Evolutionary conservation across 2,797 vertebrate species (phyloP).

Genomic region (Betta splendens): DNA sequence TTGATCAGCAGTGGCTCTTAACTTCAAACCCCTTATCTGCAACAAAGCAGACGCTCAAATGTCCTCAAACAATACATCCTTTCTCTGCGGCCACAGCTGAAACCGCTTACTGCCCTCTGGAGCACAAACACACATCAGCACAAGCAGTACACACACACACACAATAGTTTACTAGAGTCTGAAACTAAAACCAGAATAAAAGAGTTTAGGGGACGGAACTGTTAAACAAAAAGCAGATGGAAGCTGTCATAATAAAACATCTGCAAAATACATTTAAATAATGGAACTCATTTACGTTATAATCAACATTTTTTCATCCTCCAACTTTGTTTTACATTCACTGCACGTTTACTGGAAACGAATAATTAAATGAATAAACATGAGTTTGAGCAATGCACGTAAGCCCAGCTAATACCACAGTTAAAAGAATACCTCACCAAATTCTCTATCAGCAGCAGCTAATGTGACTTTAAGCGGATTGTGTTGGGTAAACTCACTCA

Average conservation of each 20-base stretch:
- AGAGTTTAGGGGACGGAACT: conserved; percentile 55
- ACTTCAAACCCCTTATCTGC: conserved; percentile 67
- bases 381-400: not conserved
- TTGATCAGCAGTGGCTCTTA: conserved; percentile 61
- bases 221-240: conserved; percentile 75
- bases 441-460: not conserved
- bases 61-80: conserved; percentile 75
- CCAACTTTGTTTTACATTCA: conserved; percentile 7
- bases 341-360: conserved; percentile 1
- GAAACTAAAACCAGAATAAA: conserved; percentile 64
- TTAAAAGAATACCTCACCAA: not conserved
- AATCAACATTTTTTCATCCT: conserved; percentile 24
- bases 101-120: conserved; percentile 67
- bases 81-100: conserved; percentile 71
- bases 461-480: conserved; percentile 3
- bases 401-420: not conserved
- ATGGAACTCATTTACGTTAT: conserved; percentile 27
- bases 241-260: conserved; percentile 53
- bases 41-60: conserved; percentile 72
- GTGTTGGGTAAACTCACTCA: not conserved
- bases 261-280: conserved; percentile 12
- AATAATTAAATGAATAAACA: not conserved
- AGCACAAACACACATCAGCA: conserved; percentile 24
- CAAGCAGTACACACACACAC: conserved; percentile 18
- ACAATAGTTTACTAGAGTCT: conserved; percentile 55